Base-by-base conservation (phyloP, 1,140 invertebrate genomes). In the Diabrotica undecimpunctata region DNA sequence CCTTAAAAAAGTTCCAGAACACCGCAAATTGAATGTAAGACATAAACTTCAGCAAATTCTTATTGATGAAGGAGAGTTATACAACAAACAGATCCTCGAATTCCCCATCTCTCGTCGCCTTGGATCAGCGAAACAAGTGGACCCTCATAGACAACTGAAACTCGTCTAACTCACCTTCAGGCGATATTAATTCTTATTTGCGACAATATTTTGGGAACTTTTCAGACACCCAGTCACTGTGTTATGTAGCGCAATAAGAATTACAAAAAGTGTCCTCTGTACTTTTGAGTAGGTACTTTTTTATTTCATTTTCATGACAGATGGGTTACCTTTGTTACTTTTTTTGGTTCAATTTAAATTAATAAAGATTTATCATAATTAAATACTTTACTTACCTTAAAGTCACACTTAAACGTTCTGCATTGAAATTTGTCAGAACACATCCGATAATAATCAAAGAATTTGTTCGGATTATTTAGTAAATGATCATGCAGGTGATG, bases 371-470 rank as follows among this genome's bases (percentile, higher is more conserved):
- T 46, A 46, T 46, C 7, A 46, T 10, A 46, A 46, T 46, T 46
- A 10, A 46, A 46, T 46, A 35, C 12, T 61, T 61, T 61, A 61
- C 59, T 61, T 61, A 61, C 59, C 59, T 50, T 52, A 61, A 61
- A 38, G 59, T 61, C 39, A 61, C 39, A 38, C 25, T 61, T 61
- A 61, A 14, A 25, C 13, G 36, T 61, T 61, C 59, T 61, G 39
- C 51, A 61, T 12, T 4, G 8, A 35, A 38, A 54, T 54, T 11
- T 54, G 54, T 54, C 54, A 13, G 12, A 25, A 54, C 54, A 13
- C 54, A 54, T 54, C 35, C 54, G 54, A 25, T 54, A 54, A 54
- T 54, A 13, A 14, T 54, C 4, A 54, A 54, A 54, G 6, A 61
- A 61, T 35, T 61, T 61, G 36, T 38, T 46, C 39, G 59, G 59